These are phyloP conservation scores for Hemicrepidius hirtus DNA, from an alignment of 2,888 invertebrate species.

Conservation along the genomic window DNA sequence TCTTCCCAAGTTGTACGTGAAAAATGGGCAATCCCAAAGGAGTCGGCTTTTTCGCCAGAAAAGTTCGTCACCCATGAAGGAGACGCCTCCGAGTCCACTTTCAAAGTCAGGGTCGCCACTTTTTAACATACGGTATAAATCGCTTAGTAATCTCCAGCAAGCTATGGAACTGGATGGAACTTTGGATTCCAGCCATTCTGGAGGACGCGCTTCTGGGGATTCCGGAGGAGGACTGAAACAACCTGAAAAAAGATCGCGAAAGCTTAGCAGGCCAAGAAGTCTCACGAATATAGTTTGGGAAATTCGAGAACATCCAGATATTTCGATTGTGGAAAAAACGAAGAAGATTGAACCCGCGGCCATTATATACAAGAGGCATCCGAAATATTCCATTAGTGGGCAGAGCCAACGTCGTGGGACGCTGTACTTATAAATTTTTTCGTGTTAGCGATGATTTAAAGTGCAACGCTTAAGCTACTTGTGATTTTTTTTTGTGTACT, in stretches of 20 bases:
- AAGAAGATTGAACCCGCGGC: constrained; percentile 68
- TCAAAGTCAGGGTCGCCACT: constrained; percentile 84
- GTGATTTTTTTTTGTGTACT: constrained; percentile 55
- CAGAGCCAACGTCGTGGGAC: constrained; percentile 59
- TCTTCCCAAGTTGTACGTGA: constrained; percentile 86
- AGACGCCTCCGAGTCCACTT: constrained; percentile 79
- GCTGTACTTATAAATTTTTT: constrained; percentile 58
- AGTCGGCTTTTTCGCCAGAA: constrained; percentile 82
- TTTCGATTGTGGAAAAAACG: constrained; percentile 67
- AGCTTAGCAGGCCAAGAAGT: constrained; percentile 88
- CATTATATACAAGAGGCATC: constrained; percentile 73
- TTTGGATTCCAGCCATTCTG: constrained; percentile 92
- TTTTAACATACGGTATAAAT: constrained; percentile 84
- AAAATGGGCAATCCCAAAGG: constrained; percentile 81
- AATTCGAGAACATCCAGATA: constrained; percentile 69
- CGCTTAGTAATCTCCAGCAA: constrained; percentile 82
- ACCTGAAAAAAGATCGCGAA: constrained; percentile 88
- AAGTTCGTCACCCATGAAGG: constrained; percentile 83
- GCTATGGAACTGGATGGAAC: constrained; percentile 84
- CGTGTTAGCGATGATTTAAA: constrained; percentile 35
- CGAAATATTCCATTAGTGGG: constrained; percentile 70
- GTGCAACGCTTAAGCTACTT: constrained; percentile 55
- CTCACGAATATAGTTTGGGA: constrained; percentile 93
- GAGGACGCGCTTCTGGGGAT: constrained; percentile 90
- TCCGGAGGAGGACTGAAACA: constrained; percentile 84